These are phyloP conservation scores for Peucedramus taeniatus DNA, from an alignment of 2,113 vertebrate species.

Conservation along the genomic window DNA sequence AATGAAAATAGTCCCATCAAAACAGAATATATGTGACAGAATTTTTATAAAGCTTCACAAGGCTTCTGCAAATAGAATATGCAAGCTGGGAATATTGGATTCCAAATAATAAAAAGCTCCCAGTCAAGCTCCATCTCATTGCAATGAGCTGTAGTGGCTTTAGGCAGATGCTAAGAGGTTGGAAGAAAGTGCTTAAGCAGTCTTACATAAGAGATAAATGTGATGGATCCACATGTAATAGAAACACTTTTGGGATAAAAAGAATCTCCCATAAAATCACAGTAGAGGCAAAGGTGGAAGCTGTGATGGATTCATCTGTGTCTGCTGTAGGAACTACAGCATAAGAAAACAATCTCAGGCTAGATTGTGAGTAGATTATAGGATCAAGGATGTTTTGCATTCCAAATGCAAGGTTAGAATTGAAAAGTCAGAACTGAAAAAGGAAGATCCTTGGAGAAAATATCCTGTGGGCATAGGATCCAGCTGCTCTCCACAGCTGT, in stretches of 20 bases:
- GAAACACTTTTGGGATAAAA: slow-evolving; percentile 8
- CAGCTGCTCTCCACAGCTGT: neutral
- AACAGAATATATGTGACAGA: slow-evolving; percentile 13
- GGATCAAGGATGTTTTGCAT: neutral
- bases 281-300: neutral
- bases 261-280: neutral
- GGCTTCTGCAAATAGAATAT: neutral
- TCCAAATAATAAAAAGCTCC: slow-evolving; percentile 39
- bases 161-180: slow-evolving; percentile 35
- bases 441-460: neutral
- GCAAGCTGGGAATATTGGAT: slow-evolving; percentile 42
- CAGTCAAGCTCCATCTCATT: slow-evolving; percentile 16
- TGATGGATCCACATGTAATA: neutral
- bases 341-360: neutral
- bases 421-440: neutral
- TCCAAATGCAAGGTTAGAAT: neutral
- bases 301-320: neutral
- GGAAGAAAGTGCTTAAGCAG: slow-evolving; percentile 15
- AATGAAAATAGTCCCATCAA: slow-evolving; percentile 33
- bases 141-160: slow-evolving; percentile 11
- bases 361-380: neutral
- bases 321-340: neutral
- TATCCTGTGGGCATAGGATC: neutral
- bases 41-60: slow-evolving; percentile 46
- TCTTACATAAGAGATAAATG: slow-evolving; percentile 6